These are phyloP conservation scores for Tetrax tetrax DNA, from an alignment of 2,113 vertebrate species.

Conservation along the genomic window DNA sequence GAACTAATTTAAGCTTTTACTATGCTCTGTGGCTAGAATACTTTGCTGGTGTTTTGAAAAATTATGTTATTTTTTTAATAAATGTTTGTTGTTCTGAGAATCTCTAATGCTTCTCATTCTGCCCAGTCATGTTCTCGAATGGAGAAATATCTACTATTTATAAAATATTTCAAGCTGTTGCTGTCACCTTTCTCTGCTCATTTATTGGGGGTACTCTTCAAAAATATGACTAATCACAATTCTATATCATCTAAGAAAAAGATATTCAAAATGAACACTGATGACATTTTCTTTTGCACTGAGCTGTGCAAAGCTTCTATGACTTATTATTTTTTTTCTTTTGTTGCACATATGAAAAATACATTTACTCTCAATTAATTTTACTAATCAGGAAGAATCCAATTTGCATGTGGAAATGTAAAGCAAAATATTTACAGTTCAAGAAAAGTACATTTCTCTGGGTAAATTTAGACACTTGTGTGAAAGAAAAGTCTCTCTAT, in stretches of 20 bases:
- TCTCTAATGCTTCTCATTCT: constrained; percentile 59
- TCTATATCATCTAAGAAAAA: neutral
- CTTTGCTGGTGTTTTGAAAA: constrained; percentile 1
- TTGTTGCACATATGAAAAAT: neutral
- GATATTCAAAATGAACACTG: constrained; percentile 15
- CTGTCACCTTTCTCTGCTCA: constrained; percentile 34
- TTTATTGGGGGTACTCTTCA: constrained; percentile 20
- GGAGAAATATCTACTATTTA: constrained; percentile 28
- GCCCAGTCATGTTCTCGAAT: constrained; percentile 27
- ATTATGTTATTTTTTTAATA: constrained; percentile 1
- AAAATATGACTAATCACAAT: constrained; percentile 4
- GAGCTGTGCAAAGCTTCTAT: neutral
- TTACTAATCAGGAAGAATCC: neutral
- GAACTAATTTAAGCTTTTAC: constrained; percentile 1
- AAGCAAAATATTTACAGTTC: neutral
- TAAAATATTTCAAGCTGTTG: constrained; percentile 60
- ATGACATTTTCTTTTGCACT: neutral
- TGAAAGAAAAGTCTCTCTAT: neutral
- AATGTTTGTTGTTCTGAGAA: constrained; percentile 49
- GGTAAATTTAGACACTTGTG: neutral
- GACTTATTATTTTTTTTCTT: neutral
- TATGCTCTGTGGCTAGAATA: neutral
- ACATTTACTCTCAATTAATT: neutral
- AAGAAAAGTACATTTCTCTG: neutral
- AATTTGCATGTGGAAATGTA: neutral